Evolutionary conservation across 2,113 vertebrate genomes (phyloP), one percentile per base, ranked within the genome.

Genomic region (Gallinago paraguaiae): DNA sequence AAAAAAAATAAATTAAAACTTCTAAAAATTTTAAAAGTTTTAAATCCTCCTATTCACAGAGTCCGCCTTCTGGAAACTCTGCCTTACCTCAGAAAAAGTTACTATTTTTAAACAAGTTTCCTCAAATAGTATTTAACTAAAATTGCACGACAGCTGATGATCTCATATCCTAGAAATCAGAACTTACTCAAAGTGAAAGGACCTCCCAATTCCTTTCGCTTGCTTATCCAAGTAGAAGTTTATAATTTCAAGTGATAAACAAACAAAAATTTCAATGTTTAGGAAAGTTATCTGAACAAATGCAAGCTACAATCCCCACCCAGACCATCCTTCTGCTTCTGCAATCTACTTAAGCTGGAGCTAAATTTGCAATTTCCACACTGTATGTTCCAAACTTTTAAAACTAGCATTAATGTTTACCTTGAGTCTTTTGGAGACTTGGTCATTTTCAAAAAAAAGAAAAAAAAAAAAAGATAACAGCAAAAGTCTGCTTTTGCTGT

Each of bases 221-320:
- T 82, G 27, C 45, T 72, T 80, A 78, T 37, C 35, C 35, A 57
- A 10, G 41, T 7, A 48, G 4, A 35, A n/a, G 28, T 69, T 63
- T 31, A 33, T 22, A 60, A 65, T 41, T 65, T 46, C 16, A 50
- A 18, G 35, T 57, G 31, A 82, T 39, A 67, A 54, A 68, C 17
- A 78, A 68, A 77, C 43, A 4, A 45, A 72, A 2, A 16, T 14
- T 46, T 39, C 1, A 0, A 20, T 48, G 53, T 63, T 56, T 53
- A 81, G 68, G 18, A 50, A 88, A 76, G 35, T 22, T 23, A 68
- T 17, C 22, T 13, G 19, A 91, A 46, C 5, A 16, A 84, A 91
- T 0, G 0, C 27, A 71, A 53, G 10, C 30, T 57, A 76, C 28
- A 14, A 41, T 1, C 59, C 17, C 33, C 41, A 76, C 76, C 20